Base-by-base conservation (phyloP, 2,888 invertebrate species). In the Limnephilus lunatus region DNA sequence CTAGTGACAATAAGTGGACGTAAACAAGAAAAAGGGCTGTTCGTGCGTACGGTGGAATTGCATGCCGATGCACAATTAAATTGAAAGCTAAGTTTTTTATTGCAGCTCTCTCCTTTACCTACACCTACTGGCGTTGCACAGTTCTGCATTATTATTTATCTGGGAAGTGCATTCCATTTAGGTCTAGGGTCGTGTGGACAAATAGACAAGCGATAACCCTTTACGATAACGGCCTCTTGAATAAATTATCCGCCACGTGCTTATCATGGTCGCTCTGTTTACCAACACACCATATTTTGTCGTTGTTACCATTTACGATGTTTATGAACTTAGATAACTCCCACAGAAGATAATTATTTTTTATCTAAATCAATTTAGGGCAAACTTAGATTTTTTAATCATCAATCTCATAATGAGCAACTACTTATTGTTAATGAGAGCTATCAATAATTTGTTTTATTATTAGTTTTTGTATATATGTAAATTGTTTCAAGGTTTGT, bases 181-280 rank as follows among this genome's bases (percentile, higher is more conserved):
- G 81, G 89, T 35, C 90, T 48, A 83, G 39, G 90, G 39, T 53
- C 90, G 82, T n/a, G 35, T 39, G 39, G 83, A 35, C 35, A 35
- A 83, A 81, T 31, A 81, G n/a, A 7, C 82, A n/a, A 19, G 39
- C 90, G 90, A 90, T 82, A 81, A 68, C 85, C 90, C 53, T 90
- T 81, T 85, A 85, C 32, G 32, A 85, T 15, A 31, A 68, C 44
- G 53, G 85, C n/a, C 2, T 25, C 15, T 39, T 68, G 44, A 19
- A 25, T 32, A 32, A 35, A 25, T 32, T 32, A 86, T 83, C 83
- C 25, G 25, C 85, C 48, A 86, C 85, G 85, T 86, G 85, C 85
- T 86, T 86, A 86, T 86, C 85, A 5, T 9, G n/a, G n/a, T 48
- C 32, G 25, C n/a, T 39, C 19, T 86, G 85, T 86, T 86, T 86